A percentile compares a stretch with the other conserved stretches of the same genome.
phyloP scores from a whole-genome alignment of 1,140 invertebrate genomes.

The Tenebrio molitor region DNA sequence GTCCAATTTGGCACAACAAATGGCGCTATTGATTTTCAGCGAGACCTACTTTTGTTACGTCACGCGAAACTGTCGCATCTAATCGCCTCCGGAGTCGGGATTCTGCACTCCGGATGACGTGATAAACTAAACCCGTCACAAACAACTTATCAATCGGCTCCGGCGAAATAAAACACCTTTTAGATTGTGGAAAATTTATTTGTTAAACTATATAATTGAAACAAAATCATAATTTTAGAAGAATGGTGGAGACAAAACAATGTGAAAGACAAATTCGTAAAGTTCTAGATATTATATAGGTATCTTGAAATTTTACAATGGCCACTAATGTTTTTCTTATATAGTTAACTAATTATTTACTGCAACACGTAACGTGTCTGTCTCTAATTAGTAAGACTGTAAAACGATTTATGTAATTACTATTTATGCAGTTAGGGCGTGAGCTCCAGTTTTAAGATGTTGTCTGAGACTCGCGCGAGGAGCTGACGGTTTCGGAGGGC shows the following conservation, averaged over 20 bases:
- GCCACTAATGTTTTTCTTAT: slow-evolving; percentile 38
- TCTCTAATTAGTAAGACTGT: slow-evolving; percentile 39
- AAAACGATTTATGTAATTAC: slow-evolving; percentile 38
- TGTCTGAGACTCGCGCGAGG: slow-evolving; percentile 1
- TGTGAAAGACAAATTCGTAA: slow-evolving; percentile 38
- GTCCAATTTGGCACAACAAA: slow-evolving; percentile 21
- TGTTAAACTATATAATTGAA: slow-evolving; percentile 42
- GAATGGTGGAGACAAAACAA: slow-evolving; percentile 42
- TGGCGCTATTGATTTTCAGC: slow-evolving; percentile 33
- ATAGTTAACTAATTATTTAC: slow-evolving; percentile 45
- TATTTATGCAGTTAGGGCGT: slow-evolving; percentile 25
- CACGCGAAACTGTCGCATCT: slow-evolving; percentile 29
- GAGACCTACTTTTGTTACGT: slow-evolving; percentile 30
- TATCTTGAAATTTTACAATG: slow-evolving; percentile 43
- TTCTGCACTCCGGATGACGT: slow-evolving; percentile 12
- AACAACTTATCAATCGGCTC: not conserved
- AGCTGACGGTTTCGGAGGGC: not conserved
- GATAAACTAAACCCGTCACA: not conserved
- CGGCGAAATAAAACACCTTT: slow-evolving; percentile 15
- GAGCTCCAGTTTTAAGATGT: slow-evolving; percentile 21
- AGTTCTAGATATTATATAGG: slow-evolving; percentile 41
- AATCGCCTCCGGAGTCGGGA: slow-evolving; percentile 30
- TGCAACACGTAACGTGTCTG: slow-evolving; percentile 35
- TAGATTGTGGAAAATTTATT: slow-evolving; percentile 47
- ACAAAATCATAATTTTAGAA: slow-evolving; percentile 39